Evolutionary conservation across 2,797 vertebrate species (phyloP).

Genomic region (Spea hammondii): DNA sequence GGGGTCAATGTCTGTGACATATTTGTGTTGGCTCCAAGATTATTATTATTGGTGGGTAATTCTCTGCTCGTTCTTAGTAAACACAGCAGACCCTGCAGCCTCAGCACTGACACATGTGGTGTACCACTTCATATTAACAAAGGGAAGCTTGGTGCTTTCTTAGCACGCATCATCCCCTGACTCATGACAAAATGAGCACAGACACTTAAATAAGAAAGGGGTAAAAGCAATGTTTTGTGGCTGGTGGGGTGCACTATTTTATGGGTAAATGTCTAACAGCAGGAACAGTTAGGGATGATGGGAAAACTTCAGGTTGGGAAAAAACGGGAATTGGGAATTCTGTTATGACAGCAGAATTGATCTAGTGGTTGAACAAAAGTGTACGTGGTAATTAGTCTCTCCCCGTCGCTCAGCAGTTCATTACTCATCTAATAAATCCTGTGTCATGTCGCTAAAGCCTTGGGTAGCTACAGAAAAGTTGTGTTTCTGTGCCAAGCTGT

Average conservation of each 20-base stretch:
- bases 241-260: not conserved
- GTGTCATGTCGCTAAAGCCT: slow-evolving; percentile 52
- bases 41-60: slow-evolving; percentile 12
- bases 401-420: slow-evolving; percentile 46
- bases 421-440: slow-evolving; percentile 53
- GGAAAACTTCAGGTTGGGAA: slow-evolving; percentile 14
- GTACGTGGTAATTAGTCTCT: slow-evolving; percentile 29
- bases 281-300: not conserved
- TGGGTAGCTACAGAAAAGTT: slow-evolving; percentile 49
- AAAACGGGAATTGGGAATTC: slow-evolving; percentile 19
- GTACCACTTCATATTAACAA: not conserved
- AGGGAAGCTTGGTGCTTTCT: not conserved
- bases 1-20: not conserved
- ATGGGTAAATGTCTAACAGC: not conserved
- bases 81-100: not conserved
- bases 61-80: slow-evolving; percentile 6
- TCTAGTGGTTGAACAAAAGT: slow-evolving; percentile 47
- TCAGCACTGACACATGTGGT: slow-evolving; percentile 6
- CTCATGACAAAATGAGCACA: not conserved
- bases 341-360: slow-evolving; percentile 43
- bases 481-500: slow-evolving; percentile 55
- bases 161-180: not conserved
- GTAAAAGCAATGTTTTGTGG: slow-evolving; percentile 2
- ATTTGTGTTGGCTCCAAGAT: not conserved
- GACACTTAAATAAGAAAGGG: not conserved